These are phyloP conservation scores for Paraescarpia echinospica DNA, from an alignment of 1,140 invertebrate genomes.

Conservation along the genomic window DNA sequence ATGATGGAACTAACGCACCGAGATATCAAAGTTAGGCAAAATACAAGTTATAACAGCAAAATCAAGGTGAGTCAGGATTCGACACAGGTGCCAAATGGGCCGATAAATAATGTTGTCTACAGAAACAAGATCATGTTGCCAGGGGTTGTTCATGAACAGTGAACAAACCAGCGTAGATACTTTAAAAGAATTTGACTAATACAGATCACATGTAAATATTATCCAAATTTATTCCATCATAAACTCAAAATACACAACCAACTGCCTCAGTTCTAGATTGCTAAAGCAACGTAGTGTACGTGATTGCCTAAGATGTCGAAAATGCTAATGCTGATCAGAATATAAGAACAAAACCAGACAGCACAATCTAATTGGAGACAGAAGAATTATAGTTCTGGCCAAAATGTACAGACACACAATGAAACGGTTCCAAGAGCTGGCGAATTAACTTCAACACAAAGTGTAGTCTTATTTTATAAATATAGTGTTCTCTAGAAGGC, in stretches of 20 bases:
- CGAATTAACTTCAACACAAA: neutral
- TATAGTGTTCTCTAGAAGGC: slow-evolving; percentile 5
- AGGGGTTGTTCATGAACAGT: neutral
- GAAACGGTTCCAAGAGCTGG: neutral
- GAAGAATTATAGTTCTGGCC: neutral
- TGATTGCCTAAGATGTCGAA: neutral
- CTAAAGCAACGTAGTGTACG: neutral
- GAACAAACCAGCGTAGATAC: neutral
- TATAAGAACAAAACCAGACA: neutral
- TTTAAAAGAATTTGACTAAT: neutral
- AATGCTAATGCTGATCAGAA: neutral
- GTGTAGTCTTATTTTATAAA: neutral
- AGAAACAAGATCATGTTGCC: neutral
- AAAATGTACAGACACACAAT: neutral
- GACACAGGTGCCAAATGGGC: too few species aligned
- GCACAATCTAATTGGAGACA: neutral
- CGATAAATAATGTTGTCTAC: neutral
- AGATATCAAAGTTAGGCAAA: too few species aligned
- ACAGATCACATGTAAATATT: neutral
- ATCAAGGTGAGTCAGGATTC: too few species aligned
- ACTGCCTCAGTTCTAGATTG: neutral
- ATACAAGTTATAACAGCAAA: too few species aligned
- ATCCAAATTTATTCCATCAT: neutral
- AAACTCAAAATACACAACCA: slow-evolving; percentile 1
- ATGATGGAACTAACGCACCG: too few species aligned